Evolutionary conservation across 2,113 vertebrate genomes (phyloP).

Genomic region (Dendrocopos noguchii): DNA sequence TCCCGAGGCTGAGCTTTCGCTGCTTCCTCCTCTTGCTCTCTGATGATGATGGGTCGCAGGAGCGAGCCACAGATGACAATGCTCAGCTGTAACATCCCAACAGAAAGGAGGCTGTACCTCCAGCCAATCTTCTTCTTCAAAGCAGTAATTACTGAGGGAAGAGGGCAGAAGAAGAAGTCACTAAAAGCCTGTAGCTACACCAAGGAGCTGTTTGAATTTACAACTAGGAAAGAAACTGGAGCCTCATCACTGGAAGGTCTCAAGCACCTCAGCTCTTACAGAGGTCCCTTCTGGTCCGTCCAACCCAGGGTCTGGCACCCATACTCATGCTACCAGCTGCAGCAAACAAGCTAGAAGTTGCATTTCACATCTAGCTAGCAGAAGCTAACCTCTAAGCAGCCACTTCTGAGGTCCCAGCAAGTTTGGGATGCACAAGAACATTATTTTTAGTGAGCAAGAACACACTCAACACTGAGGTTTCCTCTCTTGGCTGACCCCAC

Average conservation of each 20-base stretch:
- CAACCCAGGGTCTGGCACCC: not conserved
- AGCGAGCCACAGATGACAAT: constrained; percentile 84
- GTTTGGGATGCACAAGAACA: not conserved
- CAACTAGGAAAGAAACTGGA: not conserved
- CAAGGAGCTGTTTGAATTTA: not conserved
- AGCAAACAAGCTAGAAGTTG: not conserved
- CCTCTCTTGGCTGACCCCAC: not conserved
- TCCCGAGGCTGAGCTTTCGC: constrained; percentile 60
- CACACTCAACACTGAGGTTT: not conserved
- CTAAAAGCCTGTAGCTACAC: not conserved
- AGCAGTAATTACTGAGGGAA: constrained; percentile 79
- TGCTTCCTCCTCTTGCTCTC: constrained; percentile 37
- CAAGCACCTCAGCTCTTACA: not conserved
- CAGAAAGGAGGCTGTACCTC: constrained; percentile 85
- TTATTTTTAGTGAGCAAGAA: not conserved
- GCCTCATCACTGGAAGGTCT: not conserved
- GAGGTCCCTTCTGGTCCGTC: not conserved
- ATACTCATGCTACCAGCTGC: not conserved
- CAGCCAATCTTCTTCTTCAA: constrained; percentile 89
- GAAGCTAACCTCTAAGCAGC: not conserved
- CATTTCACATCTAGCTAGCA: not conserved
- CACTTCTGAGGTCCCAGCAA: not conserved
- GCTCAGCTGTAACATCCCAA: constrained; percentile 87
- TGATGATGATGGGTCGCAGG: constrained; percentile 86
- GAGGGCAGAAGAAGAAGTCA: not conserved